These are phyloP conservation scores for Pammene aurita DNA, from an alignment of 2,888 invertebrate species.

Conservation along the genomic window DNA sequence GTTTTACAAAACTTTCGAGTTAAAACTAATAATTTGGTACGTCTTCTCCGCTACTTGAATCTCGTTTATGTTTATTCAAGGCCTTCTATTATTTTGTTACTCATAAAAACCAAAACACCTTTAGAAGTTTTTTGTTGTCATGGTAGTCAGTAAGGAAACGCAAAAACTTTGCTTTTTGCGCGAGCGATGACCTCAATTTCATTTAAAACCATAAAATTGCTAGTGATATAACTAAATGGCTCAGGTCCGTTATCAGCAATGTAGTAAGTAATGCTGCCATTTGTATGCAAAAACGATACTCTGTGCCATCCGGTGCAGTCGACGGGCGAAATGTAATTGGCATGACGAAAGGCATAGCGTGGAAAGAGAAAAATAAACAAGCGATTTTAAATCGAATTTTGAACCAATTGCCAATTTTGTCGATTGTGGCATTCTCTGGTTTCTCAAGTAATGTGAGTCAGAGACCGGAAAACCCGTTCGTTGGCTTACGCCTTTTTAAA, in stretches of 20 bases:
- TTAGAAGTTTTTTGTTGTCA: conserved; percentile 16
- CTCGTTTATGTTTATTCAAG: conserved; percentile 36
- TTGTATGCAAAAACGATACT: conserved; percentile 31
- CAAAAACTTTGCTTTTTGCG: neutral
- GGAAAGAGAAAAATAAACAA: neutral
- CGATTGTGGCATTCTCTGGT: neutral
- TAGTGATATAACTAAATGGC: conserved; percentile 21
- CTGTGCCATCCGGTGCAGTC: conserved; percentile 27
- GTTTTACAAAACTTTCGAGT: neutral
- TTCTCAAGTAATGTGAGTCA: neutral
- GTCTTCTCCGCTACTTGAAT: conserved; percentile 35
- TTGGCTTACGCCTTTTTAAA: neutral
- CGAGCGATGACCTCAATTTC: conserved; percentile 33
- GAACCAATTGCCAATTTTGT: neutral
- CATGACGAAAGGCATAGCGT: conserved; percentile 11
- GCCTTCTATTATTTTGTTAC: conserved; percentile 36
- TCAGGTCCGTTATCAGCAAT: conserved; percentile 23
- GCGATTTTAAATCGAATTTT: neutral
- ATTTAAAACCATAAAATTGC: conserved; percentile 26
- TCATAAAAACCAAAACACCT: conserved; percentile 23
- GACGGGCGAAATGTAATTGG: conserved; percentile 21
- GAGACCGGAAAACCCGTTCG: neutral
- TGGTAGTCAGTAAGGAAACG: conserved; percentile 23
- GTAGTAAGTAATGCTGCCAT: conserved; percentile 24
- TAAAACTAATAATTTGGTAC: conserved; percentile 29